phyloP scores from a whole-genome alignment of 2,888 invertebrate genomes.

The Slavum lentiscoides region DNA sequence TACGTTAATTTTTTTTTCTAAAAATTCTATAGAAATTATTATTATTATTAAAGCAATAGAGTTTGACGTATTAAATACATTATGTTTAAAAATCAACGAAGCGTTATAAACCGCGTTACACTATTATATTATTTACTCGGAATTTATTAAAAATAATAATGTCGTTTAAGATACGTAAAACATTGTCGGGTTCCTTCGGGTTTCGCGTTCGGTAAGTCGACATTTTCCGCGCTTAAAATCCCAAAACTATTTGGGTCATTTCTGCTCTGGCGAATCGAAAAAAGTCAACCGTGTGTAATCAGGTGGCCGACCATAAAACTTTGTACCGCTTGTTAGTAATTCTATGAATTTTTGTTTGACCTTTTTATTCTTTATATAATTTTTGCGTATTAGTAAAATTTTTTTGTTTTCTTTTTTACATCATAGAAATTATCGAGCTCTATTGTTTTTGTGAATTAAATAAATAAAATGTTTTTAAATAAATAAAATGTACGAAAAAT shows the following conservation, averaged over 20 bases:
- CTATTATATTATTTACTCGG: neutral
- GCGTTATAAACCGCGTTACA: neutral
- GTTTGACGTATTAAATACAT: neutral
- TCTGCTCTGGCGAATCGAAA: neutral
- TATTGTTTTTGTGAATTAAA: no score
- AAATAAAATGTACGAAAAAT: no score
- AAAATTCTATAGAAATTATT: neutral
- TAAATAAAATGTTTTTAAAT: no score
- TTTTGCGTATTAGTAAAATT: neutral
- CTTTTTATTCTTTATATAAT: neutral
- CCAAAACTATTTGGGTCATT: neutral
- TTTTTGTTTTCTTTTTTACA: neutral
- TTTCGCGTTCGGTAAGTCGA: slow-evolving; percentile 14
- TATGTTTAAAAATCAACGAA: neutral
- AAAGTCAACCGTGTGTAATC: slow-evolving; percentile 40
- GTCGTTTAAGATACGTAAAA: neutral
- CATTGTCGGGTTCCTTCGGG: neutral
- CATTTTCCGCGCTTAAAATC: slow-evolving; percentile 4
- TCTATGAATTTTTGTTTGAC: neutral
- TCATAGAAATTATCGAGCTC: neutral
- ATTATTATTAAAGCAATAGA: neutral
- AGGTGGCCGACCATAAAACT: neutral
- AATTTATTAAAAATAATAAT: neutral
- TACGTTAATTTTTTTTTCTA: neutral
- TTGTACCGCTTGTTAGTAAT: neutral